Percentiles rank a stretch among this genome's conserved stretches.
These are phyloP conservation scores for Heteropelma amictum DNA, from an alignment of 2,888 invertebrate species.

Conservation along the genomic window DNA sequence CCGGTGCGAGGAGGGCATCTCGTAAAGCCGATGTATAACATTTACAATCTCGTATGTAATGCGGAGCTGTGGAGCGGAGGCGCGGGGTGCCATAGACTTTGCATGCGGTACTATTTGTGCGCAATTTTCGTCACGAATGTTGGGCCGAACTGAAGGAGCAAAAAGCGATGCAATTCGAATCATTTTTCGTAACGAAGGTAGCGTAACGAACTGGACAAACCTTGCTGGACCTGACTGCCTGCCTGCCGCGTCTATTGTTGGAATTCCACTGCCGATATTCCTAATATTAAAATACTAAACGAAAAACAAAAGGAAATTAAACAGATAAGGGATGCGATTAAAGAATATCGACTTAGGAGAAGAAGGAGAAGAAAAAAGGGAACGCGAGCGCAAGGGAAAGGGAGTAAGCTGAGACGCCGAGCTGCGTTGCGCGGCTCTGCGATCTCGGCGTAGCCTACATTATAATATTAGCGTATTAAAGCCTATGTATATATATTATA, in stretches of 20 bases:
- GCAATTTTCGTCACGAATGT: neutral
- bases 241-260: slow-evolving; percentile 76
- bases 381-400: slow-evolving; percentile 33
- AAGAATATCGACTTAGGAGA: slow-evolving; percentile 40
- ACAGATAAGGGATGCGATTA: slow-evolving; percentile 38
- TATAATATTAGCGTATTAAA: slow-evolving; percentile 68
- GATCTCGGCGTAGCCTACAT: slow-evolving; percentile 71
- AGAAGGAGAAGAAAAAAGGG: slow-evolving; percentile 35
- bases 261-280: slow-evolving; percentile 79
- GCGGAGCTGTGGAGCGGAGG: slow-evolving; percentile 59
- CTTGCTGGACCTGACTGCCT: slow-evolving; percentile 69
- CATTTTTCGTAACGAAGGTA: slow-evolving; percentile 31
- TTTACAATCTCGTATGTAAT: slow-evolving; percentile 47
- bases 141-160: neutral
- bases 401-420: slow-evolving; percentile 58
- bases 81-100: slow-evolving; percentile 72
- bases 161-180: slow-evolving; percentile 20
- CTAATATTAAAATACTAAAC: slow-evolving; percentile 69
- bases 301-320: slow-evolving; percentile 53
- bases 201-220: neutral
- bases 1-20: slow-evolving; percentile 63
- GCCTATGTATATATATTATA: slow-evolving; percentile 69
- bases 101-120: slow-evolving; percentile 31
- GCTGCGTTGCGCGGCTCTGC: slow-evolving; percentile 67
- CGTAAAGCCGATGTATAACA: slow-evolving; percentile 35